Conservation (phyloP, 1,140 invertebrate genomes). For the Chrysomallon squamiferum region DNA sequence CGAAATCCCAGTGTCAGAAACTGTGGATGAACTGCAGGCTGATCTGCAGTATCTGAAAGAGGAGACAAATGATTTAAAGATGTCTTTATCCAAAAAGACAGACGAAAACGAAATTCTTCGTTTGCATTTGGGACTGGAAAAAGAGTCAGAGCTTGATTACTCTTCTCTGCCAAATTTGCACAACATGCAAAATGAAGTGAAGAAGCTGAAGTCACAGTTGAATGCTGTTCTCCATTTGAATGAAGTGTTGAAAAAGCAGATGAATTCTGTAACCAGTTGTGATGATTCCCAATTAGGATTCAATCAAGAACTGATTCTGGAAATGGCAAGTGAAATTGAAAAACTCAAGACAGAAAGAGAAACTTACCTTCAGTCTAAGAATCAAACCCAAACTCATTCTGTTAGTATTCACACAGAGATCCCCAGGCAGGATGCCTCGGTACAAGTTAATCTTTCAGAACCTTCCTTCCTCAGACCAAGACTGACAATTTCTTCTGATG, state of each 20-base stretch:
- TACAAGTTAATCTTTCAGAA: too few relatives aligned
- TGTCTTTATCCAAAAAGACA: slow-evolving; percentile 8
- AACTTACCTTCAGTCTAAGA: not conserved
- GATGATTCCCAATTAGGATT: slow-evolving; percentile 11
- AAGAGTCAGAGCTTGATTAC: slow-evolving; percentile 1
- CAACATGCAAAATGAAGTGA: slow-evolving; percentile 28
- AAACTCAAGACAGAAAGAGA: slow-evolving; percentile 20
- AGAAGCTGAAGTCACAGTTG: slow-evolving; percentile 20
- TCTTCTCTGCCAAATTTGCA: slow-evolving; percentile 8
- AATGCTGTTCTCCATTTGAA: slow-evolving; percentile 26
- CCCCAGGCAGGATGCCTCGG: too few relatives aligned
- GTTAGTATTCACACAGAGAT: not conserved
- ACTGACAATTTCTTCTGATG: not conserved
- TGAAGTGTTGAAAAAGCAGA: slow-evolving; percentile 32
- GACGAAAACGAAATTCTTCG: slow-evolving; percentile 25
- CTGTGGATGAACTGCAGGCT: slow-evolving; percentile 10
- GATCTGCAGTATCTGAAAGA: slow-evolving; percentile 10
- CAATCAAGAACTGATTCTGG: slow-evolving; percentile 30
- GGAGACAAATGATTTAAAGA: slow-evolving; percentile 23
- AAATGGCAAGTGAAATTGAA: slow-evolving; percentile 41
- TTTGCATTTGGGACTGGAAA: slow-evolving; percentile 17
- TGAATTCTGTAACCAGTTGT: slow-evolving; percentile 13
- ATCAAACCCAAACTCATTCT: too few relatives aligned
- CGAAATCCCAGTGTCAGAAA: slow-evolving; percentile 21
- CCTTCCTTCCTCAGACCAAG: too few relatives aligned